Evolutionary conservation across 2,888 invertebrate species (phyloP).

Genomic region (Cylloceria caligata): DNA sequence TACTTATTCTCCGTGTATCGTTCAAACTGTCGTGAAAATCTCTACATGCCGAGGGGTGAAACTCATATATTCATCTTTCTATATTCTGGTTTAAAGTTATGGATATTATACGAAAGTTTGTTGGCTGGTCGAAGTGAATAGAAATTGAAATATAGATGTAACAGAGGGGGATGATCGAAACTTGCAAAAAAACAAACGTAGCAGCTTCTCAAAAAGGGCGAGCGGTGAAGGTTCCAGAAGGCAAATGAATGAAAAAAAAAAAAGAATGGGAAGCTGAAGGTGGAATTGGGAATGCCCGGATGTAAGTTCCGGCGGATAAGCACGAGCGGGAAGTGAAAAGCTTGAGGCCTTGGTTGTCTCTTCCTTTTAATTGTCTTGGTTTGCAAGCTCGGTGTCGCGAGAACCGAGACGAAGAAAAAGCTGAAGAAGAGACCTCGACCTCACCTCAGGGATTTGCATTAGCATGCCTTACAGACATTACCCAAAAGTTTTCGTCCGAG

Average conservation of each 20-base stretch:
- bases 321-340: constrained; percentile 11
- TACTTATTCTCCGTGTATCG: background rate
- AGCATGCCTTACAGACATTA: constrained; percentile 21
- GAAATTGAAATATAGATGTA: constrained; percentile 2
- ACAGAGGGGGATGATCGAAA: background rate
- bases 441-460: constrained; percentile 27
- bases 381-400: constrained; percentile 15
- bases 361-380: background rate
- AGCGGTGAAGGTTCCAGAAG: background rate
- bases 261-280: background rate
- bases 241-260: constrained; percentile 9
- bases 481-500: background rate
- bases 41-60: background rate
- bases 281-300: constrained; percentile 19
- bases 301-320: constrained; percentile 24
- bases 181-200: background rate
- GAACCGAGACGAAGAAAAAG: constrained; percentile 19
- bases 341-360: constrained; percentile 6
- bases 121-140: constrained; percentile 10
- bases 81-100: background rate
- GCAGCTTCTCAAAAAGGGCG: background rate
- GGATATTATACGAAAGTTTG: constrained; percentile 11
- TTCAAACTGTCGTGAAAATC: constrained; percentile 17
- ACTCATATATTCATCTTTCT: background rate
- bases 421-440: constrained; percentile 28